Percentiles rank a stretch among this genome's conserved stretches.
phyloP scores from a whole-genome alignment of 2,797 vertebrate species.

The Arnoldichthys spilopterus region DNA sequence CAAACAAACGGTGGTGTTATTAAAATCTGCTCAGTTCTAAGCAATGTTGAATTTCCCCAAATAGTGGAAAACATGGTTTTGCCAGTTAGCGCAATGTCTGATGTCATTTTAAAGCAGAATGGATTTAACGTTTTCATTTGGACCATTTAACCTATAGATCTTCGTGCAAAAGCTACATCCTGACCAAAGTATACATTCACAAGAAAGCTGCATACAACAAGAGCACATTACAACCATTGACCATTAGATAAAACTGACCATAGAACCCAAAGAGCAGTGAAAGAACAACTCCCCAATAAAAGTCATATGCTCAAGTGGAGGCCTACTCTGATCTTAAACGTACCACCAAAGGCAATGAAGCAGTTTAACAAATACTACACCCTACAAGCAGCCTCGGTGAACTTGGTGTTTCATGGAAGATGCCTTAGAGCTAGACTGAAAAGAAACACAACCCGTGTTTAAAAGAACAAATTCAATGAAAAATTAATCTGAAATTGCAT shows the following conservation, averaged over 20 bases:
- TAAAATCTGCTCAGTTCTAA: too few species aligned
- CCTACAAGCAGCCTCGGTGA: slow-evolving; percentile 28
- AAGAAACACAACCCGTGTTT: slow-evolving; percentile 43
- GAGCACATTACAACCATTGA: not conserved
- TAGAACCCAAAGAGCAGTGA: not conserved
- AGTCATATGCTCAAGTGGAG: not conserved
- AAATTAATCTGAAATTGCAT: slow-evolving; percentile 41
- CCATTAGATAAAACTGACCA: not conserved
- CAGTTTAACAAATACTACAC: slow-evolving; percentile 41
- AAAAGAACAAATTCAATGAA: slow-evolving; percentile 40
- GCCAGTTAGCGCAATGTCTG: too few species aligned
- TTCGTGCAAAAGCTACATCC: too few species aligned
- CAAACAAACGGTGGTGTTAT: too few species aligned
- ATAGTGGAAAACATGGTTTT: too few species aligned
- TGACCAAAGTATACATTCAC: too few species aligned
- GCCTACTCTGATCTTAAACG: slow-evolving; percentile 24
- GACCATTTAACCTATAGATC: too few species aligned
- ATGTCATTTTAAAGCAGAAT: too few species aligned
- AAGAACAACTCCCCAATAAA: not conserved
- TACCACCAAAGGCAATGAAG: slow-evolving; percentile 16
- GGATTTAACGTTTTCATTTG: too few species aligned
- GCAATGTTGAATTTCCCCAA: too few species aligned
- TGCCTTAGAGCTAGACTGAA: slow-evolving; percentile 43
- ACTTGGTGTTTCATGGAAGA: slow-evolving; percentile 42
- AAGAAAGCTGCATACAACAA: not conserved